phyloP scores from a whole-genome alignment of 1,140 invertebrate species.

The Rhynchophorus ferrugineus region DNA sequence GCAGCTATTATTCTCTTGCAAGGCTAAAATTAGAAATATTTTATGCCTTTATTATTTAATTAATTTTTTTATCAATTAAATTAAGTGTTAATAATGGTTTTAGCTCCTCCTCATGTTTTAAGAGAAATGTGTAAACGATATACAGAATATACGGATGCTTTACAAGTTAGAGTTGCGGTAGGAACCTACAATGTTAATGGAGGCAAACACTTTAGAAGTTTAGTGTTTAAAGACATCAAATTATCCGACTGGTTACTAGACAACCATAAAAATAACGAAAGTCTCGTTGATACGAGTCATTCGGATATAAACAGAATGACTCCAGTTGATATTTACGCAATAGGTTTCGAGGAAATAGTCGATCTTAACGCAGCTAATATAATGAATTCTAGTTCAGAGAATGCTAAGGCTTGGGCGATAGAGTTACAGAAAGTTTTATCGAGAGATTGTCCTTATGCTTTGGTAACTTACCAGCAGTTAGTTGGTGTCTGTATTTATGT shows the following conservation, averaged over 20 bases:
- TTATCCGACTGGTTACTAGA: slow-evolving; percentile 93
- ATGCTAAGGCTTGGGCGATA: slow-evolving; percentile 92
- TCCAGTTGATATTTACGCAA: slow-evolving; percentile 87
- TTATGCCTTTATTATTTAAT: too few species aligned
- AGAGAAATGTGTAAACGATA: slow-evolving; percentile 77
- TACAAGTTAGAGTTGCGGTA: slow-evolving; percentile 71
- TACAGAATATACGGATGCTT: slow-evolving; percentile 71
- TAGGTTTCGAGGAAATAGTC: slow-evolving; percentile 99
- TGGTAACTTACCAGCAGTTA: slow-evolving; percentile 91
- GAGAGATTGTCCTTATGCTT: slow-evolving; percentile 79
- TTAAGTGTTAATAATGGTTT: too few species aligned
- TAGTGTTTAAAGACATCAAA: slow-evolving; percentile 91
- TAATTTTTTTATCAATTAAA: too few species aligned
- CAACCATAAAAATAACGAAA: slow-evolving; percentile 42
- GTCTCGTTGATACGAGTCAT: slow-evolving; percentile 44
- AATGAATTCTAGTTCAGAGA: slow-evolving; percentile 91
- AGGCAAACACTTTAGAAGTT: slow-evolving; percentile 94
- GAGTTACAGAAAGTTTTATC: slow-evolving; percentile 90
- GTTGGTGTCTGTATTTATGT: slow-evolving; percentile 97
- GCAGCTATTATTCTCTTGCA: not conserved
- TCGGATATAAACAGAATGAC: slow-evolving; percentile 37
- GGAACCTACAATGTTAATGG: slow-evolving; percentile 99
- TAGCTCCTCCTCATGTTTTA: slow-evolving; percentile 67
- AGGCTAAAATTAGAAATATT: slow-evolving; percentile 3
- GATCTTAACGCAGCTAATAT: slow-evolving; percentile 98